A percentile compares a stretch with the other conserved stretches of the same genome.
These are phyloP conservation scores for Gambusia yucatana DNA, from an alignment of 2,797 vertebrate species.

Conservation along the genomic window DNA sequence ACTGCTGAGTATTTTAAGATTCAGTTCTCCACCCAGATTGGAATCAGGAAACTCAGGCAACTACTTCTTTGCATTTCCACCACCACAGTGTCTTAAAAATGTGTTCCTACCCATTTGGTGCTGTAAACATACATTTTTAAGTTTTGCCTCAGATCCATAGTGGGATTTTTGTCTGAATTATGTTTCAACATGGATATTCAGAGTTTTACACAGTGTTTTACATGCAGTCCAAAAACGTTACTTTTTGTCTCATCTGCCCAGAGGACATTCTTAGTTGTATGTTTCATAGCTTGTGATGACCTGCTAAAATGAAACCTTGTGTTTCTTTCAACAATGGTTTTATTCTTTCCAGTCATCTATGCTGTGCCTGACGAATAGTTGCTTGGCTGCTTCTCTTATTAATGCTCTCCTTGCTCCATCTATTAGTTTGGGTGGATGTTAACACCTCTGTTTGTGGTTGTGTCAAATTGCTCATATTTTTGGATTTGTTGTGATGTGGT, in stretches of 20 bases:
- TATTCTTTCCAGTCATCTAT: neutral
- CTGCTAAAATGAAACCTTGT: neutral
- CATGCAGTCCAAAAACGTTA: neutral
- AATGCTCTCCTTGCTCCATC: neutral
- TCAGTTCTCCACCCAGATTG: conserved; percentile 15
- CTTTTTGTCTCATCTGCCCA: neutral
- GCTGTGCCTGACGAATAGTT: neutral
- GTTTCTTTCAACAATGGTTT: neutral
- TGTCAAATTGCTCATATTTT: neutral
- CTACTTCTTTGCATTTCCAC: neutral
- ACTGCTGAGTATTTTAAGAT: conserved; percentile 12
- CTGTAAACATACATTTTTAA: neutral
- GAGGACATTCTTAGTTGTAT: neutral
- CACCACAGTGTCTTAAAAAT: neutral
- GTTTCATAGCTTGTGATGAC: neutral
- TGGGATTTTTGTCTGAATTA: neutral
- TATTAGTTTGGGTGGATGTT: neutral
- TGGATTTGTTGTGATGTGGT: neutral
- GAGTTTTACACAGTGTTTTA: neutral
- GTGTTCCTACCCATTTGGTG: neutral
- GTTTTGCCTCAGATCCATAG: neutral
- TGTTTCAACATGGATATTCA: neutral
- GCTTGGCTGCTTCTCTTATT: neutral
- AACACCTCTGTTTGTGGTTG: neutral
- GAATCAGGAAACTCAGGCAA: conserved; percentile 17